Evolutionary conservation across 2,888 invertebrate species (phyloP), one percentile per base, ranked within the genome.

Genomic region (Hesperia comma): DNA sequence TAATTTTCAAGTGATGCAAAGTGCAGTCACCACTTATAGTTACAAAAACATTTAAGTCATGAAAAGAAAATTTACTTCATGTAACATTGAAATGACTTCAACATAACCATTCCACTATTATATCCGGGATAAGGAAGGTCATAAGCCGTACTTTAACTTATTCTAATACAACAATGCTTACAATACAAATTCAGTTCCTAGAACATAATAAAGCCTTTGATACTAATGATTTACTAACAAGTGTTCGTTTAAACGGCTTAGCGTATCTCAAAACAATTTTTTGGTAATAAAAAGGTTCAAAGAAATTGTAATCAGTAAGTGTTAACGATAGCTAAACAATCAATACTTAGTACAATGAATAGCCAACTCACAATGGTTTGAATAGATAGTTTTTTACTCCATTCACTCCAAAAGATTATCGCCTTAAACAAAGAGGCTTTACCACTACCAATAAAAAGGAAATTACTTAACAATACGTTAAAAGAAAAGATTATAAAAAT

Each of bases 401-500:
- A 56, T 64, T 64, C 58, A 32, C 32, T 57, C n/a, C 17, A 32
- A 41, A 41, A 58, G 58, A 64, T 64, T 58, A 58, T 32, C 53
- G 53, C 33, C 6, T 43, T 33, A 46, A 37, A 55, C 17, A 64
- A 64, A 41, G 33, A 62, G n/a, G 41, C 26, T 57, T 53, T 15
- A 41, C 26, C 19, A 14, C 58, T 43, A 54, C 53, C 53, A 64
- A 57, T 53, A 58, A 33, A 46, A 55, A 33, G 15, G 41, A 33
- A 64, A 58, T 58, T 32, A 58, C 53, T 58, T 58, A 51, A 64
- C 58, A 51, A 66, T 60, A 58, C 60, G 58, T 60, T 26, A 14
- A 61, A 66, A 17, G n/a, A 41, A 61, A 63, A 53, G 61, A 67
- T 68, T 64, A 64, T 62, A 75, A 70, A 80, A 80, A 82, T 82